Conservation (phyloP, 2,113 vertebrate genomes). For the Trachemys scripta region DNA sequence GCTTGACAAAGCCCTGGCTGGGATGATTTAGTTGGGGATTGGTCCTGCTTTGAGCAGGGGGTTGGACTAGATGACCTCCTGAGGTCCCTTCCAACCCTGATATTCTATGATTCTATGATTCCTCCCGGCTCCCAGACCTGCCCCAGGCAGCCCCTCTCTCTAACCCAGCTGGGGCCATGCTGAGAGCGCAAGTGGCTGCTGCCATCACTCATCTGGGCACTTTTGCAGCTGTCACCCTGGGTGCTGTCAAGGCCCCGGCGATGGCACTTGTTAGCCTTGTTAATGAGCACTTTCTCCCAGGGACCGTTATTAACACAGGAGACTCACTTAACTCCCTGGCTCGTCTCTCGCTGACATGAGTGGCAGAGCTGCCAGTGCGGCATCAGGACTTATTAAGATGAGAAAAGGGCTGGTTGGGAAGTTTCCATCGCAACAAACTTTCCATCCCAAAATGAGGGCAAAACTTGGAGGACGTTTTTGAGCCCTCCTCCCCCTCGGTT, state of each 20-base stretch:
- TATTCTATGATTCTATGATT: too few relatives aligned
- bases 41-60: too few relatives aligned
- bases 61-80: too few relatives aligned
- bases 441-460: background rate
- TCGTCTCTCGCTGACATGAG: background rate
- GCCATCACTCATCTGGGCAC: background rate
- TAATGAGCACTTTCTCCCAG: background rate
- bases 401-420: background rate
- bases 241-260: background rate
- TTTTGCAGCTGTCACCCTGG: background rate
- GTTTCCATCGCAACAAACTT: background rate
- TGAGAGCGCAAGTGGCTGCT: background rate
- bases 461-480: background rate
- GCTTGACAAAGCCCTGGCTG: too few relatives aligned
- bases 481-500: background rate
- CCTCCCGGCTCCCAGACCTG: background rate
- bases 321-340: accelerated
- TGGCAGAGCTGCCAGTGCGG: background rate
- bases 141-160: background rate
- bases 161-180: accelerated
- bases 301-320: background rate
- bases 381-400: background rate
- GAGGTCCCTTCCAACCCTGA: too few relatives aligned
- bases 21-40: too few relatives aligned
- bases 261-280: accelerated